phyloP scores from a whole-genome alignment of 2,888 invertebrate genomes.

The Nasonovia ribisnigri region DNA sequence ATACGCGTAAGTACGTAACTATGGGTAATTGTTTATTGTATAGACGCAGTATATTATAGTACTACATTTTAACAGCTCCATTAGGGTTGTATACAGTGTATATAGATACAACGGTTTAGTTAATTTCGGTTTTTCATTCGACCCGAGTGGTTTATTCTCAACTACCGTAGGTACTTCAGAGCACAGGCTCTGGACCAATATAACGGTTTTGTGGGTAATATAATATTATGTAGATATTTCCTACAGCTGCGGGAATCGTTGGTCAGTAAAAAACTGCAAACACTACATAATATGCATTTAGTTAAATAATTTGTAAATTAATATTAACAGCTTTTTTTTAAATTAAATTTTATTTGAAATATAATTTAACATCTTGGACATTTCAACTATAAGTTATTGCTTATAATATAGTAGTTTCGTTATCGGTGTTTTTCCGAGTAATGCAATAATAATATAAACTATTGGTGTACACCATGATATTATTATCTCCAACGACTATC shows the following conservation, averaged over 20 bases:
- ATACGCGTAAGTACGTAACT: neutral
- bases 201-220: neutral
- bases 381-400: neutral
- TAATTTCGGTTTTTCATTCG: neutral
- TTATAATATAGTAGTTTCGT: neutral
- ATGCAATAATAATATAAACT: neutral
- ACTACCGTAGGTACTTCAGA: neutral
- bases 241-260: neutral
- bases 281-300: neutral
- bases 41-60: neutral
- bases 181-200: neutral
- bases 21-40: conserved; percentile 9
- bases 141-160: neutral
- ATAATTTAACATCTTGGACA: neutral
- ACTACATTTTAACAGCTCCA: neutral
- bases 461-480: neutral
- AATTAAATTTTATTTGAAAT: neutral
- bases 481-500: neutral
- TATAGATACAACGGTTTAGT: neutral
- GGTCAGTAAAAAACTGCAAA: neutral
- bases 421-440: neutral
- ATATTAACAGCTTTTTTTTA: neutral
- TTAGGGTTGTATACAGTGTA: neutral
- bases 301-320: neutral
- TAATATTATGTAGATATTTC: neutral